Evolutionary conservation across 2,888 invertebrate species (phyloP).

Genomic region (Neocrepidodera transversa): DNA sequence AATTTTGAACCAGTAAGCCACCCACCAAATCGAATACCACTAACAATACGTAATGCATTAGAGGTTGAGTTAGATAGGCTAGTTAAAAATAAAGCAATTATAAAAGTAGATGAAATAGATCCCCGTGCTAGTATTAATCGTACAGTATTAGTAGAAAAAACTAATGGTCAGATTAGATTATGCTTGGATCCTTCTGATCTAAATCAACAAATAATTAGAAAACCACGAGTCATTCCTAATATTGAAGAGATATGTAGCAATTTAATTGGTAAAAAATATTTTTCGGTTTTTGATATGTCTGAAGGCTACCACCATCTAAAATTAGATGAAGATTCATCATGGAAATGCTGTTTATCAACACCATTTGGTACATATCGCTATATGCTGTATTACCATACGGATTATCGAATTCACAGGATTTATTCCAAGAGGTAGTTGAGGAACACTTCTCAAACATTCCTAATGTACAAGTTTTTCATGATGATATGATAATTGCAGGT

Average conservation of each 20-base stretch:
- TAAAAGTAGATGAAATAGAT: background rate
- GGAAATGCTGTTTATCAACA: background rate
- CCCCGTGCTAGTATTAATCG: background rate
- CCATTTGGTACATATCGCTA: background rate
- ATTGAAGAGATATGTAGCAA: background rate
- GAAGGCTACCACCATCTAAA: background rate
- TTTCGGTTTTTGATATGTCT: background rate
- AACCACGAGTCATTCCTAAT: no score
- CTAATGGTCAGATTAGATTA: slow-evolving; percentile 26
- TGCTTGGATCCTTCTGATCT: slow-evolving; percentile 28
- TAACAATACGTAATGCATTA: no score
- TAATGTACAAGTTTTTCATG: background rate
- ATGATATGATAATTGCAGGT: background rate
- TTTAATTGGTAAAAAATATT: background rate
- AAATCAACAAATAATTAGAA: slow-evolving; percentile 19
- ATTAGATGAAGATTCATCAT: background rate
- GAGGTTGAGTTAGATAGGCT: background rate
- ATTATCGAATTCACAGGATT: background rate
- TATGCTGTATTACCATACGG: background rate
- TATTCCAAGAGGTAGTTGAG: background rate
- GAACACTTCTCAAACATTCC: no score
- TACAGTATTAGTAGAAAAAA: background rate
- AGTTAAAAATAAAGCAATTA: background rate
- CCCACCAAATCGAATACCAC: no score
- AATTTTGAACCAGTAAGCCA: no score